A percentile compares a stretch with the other conserved stretches of the same genome.
phyloP scores from a whole-genome alignment of 2,113 vertebrate species.

The Ctenodactylus gundi region DNA sequence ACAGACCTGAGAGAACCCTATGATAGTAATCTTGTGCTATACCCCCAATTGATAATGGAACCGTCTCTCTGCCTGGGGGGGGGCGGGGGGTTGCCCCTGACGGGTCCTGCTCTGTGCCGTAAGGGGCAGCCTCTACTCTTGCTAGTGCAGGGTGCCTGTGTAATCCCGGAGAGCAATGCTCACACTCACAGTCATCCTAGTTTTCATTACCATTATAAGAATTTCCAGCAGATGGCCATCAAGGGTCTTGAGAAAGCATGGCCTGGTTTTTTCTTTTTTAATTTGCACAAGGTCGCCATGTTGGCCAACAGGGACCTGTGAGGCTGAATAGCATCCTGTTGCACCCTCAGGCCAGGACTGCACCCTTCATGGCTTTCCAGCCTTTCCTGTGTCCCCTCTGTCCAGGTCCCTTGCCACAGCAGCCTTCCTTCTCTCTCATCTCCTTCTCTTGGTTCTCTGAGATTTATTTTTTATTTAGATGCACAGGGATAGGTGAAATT shows the following conservation, averaged over 20 bases:
- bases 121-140: not conserved
- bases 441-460: not conserved
- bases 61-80: not conserved
- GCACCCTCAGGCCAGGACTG: not conserved
- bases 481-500: not conserved
- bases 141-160: not conserved
- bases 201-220: constrained; percentile 5
- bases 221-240: constrained; percentile 67
- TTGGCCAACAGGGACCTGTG: not conserved
- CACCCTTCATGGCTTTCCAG: not conserved
- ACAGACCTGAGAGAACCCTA: not conserved
- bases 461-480: not conserved
- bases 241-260: constrained; percentile 55
- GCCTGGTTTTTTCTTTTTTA: not conserved
- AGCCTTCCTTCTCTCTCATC: not conserved
- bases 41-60: not conserved
- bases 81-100: too few species aligned
- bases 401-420: not conserved
- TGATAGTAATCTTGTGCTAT: not conserved
- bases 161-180: not conserved
- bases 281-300: not conserved
- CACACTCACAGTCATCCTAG: not conserved
- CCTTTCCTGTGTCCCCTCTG: too few species aligned
- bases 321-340: not conserved
- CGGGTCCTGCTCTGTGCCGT: too few species aligned